A percentile compares a stretch with the other conserved stretches of the same genome.
Conservation (phyloP, 2,797 vertebrate genomes). For the Tolypeutes matacus region DNA sequence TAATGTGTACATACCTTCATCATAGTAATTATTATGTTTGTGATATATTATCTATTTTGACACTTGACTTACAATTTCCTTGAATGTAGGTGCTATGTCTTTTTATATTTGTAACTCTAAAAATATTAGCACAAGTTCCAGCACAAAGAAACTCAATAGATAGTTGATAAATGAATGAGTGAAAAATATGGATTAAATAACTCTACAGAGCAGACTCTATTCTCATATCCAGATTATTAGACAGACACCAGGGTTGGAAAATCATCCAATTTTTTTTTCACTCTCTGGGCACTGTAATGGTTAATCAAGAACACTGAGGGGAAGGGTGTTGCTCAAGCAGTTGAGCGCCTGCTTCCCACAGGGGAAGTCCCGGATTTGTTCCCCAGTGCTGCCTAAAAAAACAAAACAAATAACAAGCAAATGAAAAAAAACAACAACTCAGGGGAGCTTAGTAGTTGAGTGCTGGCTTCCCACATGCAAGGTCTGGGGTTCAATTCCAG, state of each 20-base stretch:
- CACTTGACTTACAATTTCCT: conserved; percentile 8
- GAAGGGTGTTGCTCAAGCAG: no score
- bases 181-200: neutral
- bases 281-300: neutral
- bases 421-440: no score
- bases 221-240: neutral
- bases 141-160: neutral
- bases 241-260: neutral
- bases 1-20: neutral
- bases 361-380: no score
- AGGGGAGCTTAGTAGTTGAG: no score
- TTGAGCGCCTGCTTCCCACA: no score
- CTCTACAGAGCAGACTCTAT: neutral
- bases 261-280: neutral
- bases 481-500: no score
- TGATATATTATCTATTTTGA: neutral
- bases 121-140: neutral
- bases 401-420: no score
- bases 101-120: conserved; percentile 4
- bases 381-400: no score
- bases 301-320: neutral
- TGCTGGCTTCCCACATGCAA: no score
- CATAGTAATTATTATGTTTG: neutral
- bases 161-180: neutral
- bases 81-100: neutral